Conservation (phyloP, 2,113 vertebrate genomes). For the Microcebus lehilahytsara region DNA sequence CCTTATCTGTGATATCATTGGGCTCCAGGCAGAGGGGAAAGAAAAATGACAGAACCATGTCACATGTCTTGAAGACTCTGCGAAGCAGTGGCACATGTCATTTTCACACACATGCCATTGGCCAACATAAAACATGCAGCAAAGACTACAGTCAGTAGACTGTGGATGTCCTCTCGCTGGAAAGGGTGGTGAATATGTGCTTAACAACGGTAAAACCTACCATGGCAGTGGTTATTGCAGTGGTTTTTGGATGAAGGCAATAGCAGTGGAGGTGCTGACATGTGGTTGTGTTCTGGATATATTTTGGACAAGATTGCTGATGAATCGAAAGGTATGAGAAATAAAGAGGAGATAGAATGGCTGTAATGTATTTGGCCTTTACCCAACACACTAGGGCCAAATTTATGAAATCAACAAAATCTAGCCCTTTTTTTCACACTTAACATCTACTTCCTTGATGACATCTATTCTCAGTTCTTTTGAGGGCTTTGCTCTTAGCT, state of each 20-base stretch:
- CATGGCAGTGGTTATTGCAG: background rate
- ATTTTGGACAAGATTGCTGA: background rate
- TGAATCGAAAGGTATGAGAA: background rate
- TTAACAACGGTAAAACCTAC: background rate
- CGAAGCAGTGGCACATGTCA: background rate
- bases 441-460: background rate
- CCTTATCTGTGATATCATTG: background rate
- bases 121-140: no score
- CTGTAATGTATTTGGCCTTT: background rate
- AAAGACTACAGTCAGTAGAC: background rate
- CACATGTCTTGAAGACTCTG: background rate
- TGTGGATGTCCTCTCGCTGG: background rate
- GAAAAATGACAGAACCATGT: background rate
- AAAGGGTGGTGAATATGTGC: background rate
- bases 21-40: background rate
- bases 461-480: background rate
- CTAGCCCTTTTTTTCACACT: background rate
- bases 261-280: background rate
- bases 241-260: background rate
- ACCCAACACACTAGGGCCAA: background rate
- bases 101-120: background rate
- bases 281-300: background rate
- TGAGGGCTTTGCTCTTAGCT: background rate
- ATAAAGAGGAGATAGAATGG: background rate
- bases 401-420: constrained; percentile 9